These are phyloP conservation scores for Pemphigus obesinymphae DNA, from an alignment of 1,140 invertebrate species.

Conservation along the genomic window DNA sequence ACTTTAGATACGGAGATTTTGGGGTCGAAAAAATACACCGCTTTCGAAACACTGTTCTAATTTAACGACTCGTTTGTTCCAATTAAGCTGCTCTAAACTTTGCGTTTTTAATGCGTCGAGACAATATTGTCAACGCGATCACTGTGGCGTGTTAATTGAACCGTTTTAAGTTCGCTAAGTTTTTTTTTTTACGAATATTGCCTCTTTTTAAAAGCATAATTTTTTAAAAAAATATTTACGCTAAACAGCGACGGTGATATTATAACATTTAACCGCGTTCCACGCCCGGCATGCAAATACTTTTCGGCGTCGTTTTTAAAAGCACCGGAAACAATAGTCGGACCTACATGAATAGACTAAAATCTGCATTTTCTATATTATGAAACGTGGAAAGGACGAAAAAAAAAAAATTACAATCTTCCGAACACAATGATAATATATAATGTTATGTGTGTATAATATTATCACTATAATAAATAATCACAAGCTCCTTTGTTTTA, in stretches of 20 bases:
- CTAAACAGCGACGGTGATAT: neutral
- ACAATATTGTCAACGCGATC: neutral
- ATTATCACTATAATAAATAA: conserved; percentile 33
- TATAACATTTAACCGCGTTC: neutral
- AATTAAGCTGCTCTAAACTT: conserved; percentile 23
- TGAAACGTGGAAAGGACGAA: neutral
- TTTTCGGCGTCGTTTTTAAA: conserved; percentile 29
- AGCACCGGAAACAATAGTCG: conserved; percentile 33
- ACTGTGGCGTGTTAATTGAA: neutral
- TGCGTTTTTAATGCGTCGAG: neutral
- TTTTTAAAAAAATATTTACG: neutral
- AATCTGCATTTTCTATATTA: conserved; percentile 36
- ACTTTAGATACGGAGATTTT: conserved; percentile 7
- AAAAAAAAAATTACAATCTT: conserved; percentile 22
- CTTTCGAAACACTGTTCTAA: conserved; percentile 23
- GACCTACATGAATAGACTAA: conserved; percentile 35
- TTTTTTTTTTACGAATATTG: neutral
- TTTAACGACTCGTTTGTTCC: conserved; percentile 42
- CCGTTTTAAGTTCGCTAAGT: neutral
- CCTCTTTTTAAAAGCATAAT: neutral
- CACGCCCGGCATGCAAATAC: conserved; percentile 7
- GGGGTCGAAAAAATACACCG: conserved; percentile 14
- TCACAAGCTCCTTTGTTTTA: conserved; percentile 26
- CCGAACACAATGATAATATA: conserved; percentile 28
- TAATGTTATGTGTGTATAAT: conserved; percentile 3